Conservation (phyloP, 35 echinoderm and acorn worm genomes). For the Patiria miniata region DNA sequence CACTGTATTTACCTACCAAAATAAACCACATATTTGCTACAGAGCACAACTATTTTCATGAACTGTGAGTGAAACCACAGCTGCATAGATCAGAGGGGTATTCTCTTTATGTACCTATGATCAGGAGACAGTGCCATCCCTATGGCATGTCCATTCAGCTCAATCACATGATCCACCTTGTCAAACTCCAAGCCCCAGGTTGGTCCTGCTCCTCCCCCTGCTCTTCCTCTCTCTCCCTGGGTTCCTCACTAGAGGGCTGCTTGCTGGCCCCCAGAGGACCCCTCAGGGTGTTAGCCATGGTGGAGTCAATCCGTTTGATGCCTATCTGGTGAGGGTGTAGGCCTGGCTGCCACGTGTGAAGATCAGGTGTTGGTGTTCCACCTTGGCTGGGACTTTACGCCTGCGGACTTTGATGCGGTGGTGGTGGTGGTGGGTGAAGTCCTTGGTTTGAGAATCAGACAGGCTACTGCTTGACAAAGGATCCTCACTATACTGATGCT, state of each 20-base stretch:
- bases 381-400: constrained; percentile 37
- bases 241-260: neutral
- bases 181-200: constrained; percentile 58
- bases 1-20: too few species aligned
- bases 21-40: too few species aligned
- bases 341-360: constrained; percentile 69
- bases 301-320: constrained; percentile 65
- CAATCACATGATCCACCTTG: constrained; percentile 86
- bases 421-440: neutral
- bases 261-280: constrained; percentile 55
- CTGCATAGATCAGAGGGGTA: too few species aligned
- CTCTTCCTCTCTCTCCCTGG: neutral
- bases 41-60: too few species aligned
- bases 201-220: neutral
- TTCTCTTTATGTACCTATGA: constrained; percentile 62
- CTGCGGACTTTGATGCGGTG: constrained; percentile 50
- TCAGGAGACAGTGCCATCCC: constrained; percentile 80
- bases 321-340: constrained; percentile 83
- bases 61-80: too few species aligned
- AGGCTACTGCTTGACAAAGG: constrained; percentile 64
- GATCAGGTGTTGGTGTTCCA: constrained; percentile 63
- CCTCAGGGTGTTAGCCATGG: constrained; percentile 59
- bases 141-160: constrained; percentile 74
- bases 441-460: constrained; percentile 59
- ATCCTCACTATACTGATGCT: constrained; percentile 14